A percentile compares a stretch with the other conserved stretches of the same genome.
Evolutionary conservation across 2,797 vertebrate genomes (phyloP).

Genomic region (Gobionotothen gibberifrons): DNA sequence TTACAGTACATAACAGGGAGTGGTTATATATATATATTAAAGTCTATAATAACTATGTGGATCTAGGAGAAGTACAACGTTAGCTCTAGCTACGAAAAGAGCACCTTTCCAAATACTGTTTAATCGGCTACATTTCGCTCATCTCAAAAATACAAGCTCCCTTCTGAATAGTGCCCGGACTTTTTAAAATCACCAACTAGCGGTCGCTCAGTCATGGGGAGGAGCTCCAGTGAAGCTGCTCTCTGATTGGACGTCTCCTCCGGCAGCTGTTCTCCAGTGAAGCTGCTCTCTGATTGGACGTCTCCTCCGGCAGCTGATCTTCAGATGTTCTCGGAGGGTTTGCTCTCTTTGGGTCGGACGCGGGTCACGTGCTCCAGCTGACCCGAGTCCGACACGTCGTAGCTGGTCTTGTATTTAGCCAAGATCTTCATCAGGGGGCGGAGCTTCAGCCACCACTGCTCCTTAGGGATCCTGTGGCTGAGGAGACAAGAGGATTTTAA

Average conservation of each 20-base stretch:
- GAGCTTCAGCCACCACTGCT: slow-evolving; percentile 98
- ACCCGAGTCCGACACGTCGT: slow-evolving; percentile 90
- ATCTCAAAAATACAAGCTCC: slow-evolving; percentile 12
- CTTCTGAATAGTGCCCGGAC: slow-evolving; percentile 10
- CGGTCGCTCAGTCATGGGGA: background rate
- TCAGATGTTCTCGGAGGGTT: slow-evolving; percentile 70
- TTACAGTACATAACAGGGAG: background rate
- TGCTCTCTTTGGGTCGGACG: slow-evolving; percentile 75
- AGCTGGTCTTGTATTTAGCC: slow-evolving; percentile 89
- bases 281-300: slow-evolving; percentile 27
- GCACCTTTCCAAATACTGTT: background rate
- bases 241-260: slow-evolving; percentile 3
- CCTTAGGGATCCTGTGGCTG: slow-evolving; percentile 95
- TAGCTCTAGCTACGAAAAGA: background rate
- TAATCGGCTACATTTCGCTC: background rate
- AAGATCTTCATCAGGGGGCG: slow-evolving; percentile 94
- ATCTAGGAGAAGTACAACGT: background rate
- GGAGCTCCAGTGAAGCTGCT: slow-evolving; percentile 42
- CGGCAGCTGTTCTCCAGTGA: slow-evolving; percentile 32
- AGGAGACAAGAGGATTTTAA: background rate
- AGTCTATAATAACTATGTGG: background rate
- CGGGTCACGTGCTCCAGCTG: slow-evolving; percentile 90
- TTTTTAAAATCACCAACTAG: background rate
- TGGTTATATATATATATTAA: too few species aligned
- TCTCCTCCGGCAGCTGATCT: background rate